phyloP scores from a whole-genome alignment of 1,140 invertebrate genomes.

The Ephestia elutella region DNA sequence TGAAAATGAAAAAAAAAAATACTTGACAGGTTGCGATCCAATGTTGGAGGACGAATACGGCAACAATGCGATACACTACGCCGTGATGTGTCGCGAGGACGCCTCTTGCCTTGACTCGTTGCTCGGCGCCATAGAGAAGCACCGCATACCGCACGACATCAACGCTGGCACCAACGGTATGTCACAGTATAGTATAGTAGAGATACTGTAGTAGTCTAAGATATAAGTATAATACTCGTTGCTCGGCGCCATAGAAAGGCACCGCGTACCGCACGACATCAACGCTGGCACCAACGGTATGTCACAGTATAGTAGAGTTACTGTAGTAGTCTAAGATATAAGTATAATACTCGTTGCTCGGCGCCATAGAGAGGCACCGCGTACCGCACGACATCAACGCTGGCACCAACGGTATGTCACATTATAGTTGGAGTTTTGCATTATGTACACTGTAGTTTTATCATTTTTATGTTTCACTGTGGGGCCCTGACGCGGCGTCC shows the following conservation, averaged over 20 bases:
- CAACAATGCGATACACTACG: slow-evolving; percentile 50
- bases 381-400: slow-evolving; percentile 41
- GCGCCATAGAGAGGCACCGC: slow-evolving; percentile 29
- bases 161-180: slow-evolving; percentile 49
- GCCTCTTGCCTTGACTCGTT: slow-evolving; percentile 35
- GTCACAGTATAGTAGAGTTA: too few relatives aligned
- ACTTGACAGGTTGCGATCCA: slow-evolving; percentile 44
- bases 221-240: too few relatives aligned
- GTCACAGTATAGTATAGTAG: too few relatives aligned
- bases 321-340: too few relatives aligned
- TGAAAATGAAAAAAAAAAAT: neutral
- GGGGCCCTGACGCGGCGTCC: too few relatives aligned
- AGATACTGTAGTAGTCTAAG: too few relatives aligned
- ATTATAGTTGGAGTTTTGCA: too few relatives aligned
- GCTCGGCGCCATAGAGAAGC: slow-evolving; percentile 30
- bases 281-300: slow-evolving; percentile 49
- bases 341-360: slow-evolving; percentile 35
- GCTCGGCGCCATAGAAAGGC: slow-evolving; percentile 30
- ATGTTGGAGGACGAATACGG: slow-evolving; percentile 47
- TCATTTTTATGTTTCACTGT: too few relatives aligned
- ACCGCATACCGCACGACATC: slow-evolving; percentile 34
- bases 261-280: slow-evolving; percentile 34
- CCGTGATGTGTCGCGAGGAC: slow-evolving; percentile 33
- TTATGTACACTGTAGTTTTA: too few relatives aligned
- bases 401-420: slow-evolving; percentile 41